Base-by-base conservation (phyloP, 2,113 vertebrate genomes). In the Salvelinus sp. region DNA sequence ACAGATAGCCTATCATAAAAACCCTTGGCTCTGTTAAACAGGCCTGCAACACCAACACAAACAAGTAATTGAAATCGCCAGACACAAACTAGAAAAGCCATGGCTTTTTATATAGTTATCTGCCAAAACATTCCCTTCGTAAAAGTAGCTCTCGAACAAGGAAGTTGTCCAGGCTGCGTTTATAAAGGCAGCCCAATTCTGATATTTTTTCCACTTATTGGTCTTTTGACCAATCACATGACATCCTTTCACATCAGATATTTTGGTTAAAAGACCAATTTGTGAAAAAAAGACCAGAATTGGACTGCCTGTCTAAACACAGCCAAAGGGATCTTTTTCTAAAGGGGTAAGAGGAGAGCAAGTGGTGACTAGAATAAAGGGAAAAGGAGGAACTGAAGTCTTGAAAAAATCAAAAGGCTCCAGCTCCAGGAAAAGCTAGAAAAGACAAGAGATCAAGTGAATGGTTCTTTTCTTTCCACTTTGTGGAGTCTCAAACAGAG, bases 391-490 rank as follows among this genome's bases (percentile, higher is more conserved):
- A 54, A 54, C 50, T 54, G 12, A 85, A 79, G 75, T 79, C 33
- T 82, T 48, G 64, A 20, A 33, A 68, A 74, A 67, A 38, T 44
- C 38, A n/a, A 75, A 27, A 44, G 33, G 14, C 23, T 76, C 64
- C 67, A 47, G 20, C 38, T 79, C 69, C 60, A 48, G 64, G 66
- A 76, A 47, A 33, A 76, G 69, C 30, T 18, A 6, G 22, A 65
- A 30, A 60, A 65, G 2, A 57, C 7, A 75, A 47, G 18, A 12
- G 13, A 3, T 22, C 10, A 72, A 73, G 54, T 78, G 69, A 84
- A 89, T 78, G 80, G 69, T 54, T 80, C 78, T 76, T 78, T 89
- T 83, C 77, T 85, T 72, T 72, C 74, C 72, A 66, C 63, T 76
- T 75, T 74, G 64, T 79, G 18, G 12, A 68, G 68, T 85, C 72